Conservation (phyloP, 2,113 vertebrate species). For the human region GRCh38 chr6:148054001-148054500, state of each 20-base stretch:
- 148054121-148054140: neutral
- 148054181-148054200: neutral
- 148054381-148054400: neutral
- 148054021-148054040: slow-evolving; percentile 63
- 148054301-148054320: neutral
- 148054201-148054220: neutral
- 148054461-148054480: neutral
- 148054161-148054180: neutral
- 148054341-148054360: neutral
- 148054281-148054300: neutral
- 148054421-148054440: neutral
- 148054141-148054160: neutral
- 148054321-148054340: neutral
- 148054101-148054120: neutral
- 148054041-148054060: slow-evolving; percentile 35
- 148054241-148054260: neutral
- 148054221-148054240: neutral
- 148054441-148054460: neutral
- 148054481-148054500: neutral
- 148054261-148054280: neutral
- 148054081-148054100: neutral
- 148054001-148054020: slow-evolving; percentile 69
- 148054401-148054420: neutral
- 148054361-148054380: neutral
- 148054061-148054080: neutral